These are phyloP conservation scores for Lampris incognitus DNA, from an alignment of 2,113 vertebrate genomes.

Conservation along the genomic window DNA sequence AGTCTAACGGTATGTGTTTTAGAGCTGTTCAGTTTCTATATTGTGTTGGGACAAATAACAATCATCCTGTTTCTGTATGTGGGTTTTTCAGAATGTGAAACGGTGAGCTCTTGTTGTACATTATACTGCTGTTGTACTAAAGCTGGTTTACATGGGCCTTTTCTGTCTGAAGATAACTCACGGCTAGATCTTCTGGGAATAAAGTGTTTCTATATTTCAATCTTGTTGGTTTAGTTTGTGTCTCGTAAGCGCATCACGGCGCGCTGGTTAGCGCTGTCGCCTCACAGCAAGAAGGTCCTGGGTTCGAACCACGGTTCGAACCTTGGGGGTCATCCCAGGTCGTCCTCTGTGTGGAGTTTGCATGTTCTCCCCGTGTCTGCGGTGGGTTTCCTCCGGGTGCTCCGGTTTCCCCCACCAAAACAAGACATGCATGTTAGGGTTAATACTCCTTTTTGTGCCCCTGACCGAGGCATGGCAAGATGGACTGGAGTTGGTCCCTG, in stretches of 20 bases:
- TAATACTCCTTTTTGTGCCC: no score
- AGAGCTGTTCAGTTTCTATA: constrained; percentile 62
- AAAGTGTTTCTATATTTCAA: constrained; percentile 83
- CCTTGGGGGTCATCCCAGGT: no score
- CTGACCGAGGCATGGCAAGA: no score
- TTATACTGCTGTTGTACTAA: constrained; percentile 74
- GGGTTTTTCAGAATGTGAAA: constrained; percentile 70
- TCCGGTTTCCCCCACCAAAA: no score
- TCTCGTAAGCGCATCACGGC: neutral
- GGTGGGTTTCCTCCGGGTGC: no score
- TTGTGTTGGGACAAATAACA: constrained; percentile 68
- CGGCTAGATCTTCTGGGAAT: constrained; percentile 74
- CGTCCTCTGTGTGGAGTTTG: no score
- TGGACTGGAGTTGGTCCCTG: no score
- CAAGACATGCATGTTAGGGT: no score
- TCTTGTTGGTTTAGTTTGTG: neutral
- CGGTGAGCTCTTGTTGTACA: constrained; percentile 73
- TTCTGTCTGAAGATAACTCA: constrained; percentile 77
- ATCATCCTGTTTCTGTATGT: constrained; percentile 68
- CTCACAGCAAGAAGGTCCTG: no score
- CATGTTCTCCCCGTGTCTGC: no score
- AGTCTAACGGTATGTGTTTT: constrained; percentile 54
- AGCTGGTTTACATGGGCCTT: constrained; percentile 73
- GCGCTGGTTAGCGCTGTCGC: no score
- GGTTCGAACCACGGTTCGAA: no score